Conservation (phyloP, 2,113 vertebrate genomes). For the Phylloscopus whistleri region DNA sequence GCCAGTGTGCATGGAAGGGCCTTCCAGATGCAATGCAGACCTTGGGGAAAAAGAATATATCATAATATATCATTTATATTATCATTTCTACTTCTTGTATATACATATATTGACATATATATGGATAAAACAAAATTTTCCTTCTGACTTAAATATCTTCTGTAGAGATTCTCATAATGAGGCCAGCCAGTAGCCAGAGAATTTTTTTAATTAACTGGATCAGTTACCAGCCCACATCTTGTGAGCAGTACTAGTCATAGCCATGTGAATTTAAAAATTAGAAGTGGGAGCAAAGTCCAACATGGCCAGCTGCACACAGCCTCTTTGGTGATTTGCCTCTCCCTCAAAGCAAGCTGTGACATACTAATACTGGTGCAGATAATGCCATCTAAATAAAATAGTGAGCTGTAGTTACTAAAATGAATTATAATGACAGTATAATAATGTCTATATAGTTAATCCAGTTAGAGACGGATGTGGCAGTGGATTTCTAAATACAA, state of each 20-base stretch:
- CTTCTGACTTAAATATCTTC: neutral
- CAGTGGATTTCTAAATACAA: neutral
- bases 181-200: neutral
- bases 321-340: neutral
- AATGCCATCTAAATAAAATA: neutral
- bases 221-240: neutral
- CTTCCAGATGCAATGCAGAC: neutral
- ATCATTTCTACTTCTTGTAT: neutral
- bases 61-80: neutral
- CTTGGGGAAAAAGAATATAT: neutral
- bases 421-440: neutral
- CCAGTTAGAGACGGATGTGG: neutral
- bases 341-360: neutral
- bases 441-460: neutral
- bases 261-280: neutral
- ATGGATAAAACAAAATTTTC: neutral
- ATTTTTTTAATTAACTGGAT: neutral
- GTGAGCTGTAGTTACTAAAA: neutral
- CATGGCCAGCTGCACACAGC: neutral
- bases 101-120: fast-evolving
- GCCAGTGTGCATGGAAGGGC: fast-evolving
- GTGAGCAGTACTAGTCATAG: neutral
- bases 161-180: neutral
- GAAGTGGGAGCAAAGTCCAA: neutral
- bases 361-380: neutral